Percentiles rank a stretch among this genome's conserved stretches.
These are phyloP conservation scores for Megalopta genalis DNA, from an alignment of 1,140 invertebrate genomes.

Conservation along the genomic window DNA sequence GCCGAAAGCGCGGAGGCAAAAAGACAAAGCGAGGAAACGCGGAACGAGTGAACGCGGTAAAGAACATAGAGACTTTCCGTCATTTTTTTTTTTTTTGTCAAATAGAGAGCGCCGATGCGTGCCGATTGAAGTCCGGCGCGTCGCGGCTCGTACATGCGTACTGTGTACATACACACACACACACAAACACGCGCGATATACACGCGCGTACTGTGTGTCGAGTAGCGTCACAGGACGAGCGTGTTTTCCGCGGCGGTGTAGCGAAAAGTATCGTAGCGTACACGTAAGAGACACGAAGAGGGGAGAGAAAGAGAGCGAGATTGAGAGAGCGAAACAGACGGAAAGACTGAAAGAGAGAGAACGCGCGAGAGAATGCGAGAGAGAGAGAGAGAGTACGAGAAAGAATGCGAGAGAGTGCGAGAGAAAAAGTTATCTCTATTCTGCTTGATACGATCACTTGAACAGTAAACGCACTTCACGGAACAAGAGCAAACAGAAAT, in stretches of 20 bases:
- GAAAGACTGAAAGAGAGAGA: not conserved
- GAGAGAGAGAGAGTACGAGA: too few species aligned
- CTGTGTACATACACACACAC: constrained; percentile 33
- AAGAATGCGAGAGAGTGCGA: too few species aligned
- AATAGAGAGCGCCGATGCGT: constrained; percentile 1
- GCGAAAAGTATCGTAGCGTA: constrained; percentile 8
- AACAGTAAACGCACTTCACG: constrained; percentile 23
- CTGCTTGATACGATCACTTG: constrained; percentile 48
- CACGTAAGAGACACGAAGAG: not conserved
- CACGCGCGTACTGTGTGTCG: constrained; percentile 38
- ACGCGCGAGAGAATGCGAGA: too few species aligned
- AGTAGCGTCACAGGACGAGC: constrained; percentile 34
- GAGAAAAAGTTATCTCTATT: constrained; percentile 33
- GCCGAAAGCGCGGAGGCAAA: constrained; percentile 1
- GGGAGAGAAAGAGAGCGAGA: constrained; percentile 13
- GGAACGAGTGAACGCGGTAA: not conserved
- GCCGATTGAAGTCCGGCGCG: constrained; percentile 13
- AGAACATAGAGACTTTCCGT: constrained; percentile 7
- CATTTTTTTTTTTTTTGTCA: constrained; percentile 12
- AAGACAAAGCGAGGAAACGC: constrained; percentile 31
- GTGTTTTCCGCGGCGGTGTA: constrained; percentile 47
- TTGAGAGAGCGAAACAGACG: too few species aligned
- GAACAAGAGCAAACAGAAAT: constrained; percentile 37
- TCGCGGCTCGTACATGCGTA: constrained; percentile 14
- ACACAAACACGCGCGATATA: constrained; percentile 14